These are phyloP conservation scores for Hormaphis cornu DNA, from an alignment of 1,140 invertebrate species.

Conservation along the genomic window DNA sequence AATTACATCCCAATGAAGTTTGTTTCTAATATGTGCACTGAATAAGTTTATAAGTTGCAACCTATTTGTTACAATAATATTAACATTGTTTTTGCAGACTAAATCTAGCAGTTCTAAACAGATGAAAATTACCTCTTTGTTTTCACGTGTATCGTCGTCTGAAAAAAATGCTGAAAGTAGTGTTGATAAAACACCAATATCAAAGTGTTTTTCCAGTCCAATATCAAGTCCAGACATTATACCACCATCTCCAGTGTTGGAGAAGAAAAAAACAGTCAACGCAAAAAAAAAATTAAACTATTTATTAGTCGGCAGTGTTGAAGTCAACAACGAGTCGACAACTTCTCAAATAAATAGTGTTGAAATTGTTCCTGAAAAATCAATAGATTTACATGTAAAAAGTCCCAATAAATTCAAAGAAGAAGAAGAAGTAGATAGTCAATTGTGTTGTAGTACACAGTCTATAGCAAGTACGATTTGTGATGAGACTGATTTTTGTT, in stretches of 20 bases:
- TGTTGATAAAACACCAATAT: neutral
- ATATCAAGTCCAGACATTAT: conserved; percentile 20
- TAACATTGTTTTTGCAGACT: neutral
- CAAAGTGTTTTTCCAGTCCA: neutral
- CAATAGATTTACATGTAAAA: neutral
- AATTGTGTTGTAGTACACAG: neutral
- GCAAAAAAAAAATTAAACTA: neutral
- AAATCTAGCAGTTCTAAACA: neutral
- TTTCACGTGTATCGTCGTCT: neutral
- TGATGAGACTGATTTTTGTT: conserved; percentile 1
- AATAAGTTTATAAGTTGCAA: no score
- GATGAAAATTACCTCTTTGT: conserved; percentile 14
- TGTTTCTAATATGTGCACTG: no score
- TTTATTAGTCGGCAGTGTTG: neutral
- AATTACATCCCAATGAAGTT: no score
- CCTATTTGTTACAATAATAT: neutral
- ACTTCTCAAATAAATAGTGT: neutral
- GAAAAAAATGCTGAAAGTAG: neutral
- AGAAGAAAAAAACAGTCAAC: neutral
- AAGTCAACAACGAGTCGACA: neutral
- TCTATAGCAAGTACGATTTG: neutral
- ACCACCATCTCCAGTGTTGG: neutral
- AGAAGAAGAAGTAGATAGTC: neutral
- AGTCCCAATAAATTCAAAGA: neutral
- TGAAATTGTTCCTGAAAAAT: neutral